Evolutionary conservation across 2,797 vertebrate genomes (phyloP).

Genomic region (Labeo calbasu): DNA sequence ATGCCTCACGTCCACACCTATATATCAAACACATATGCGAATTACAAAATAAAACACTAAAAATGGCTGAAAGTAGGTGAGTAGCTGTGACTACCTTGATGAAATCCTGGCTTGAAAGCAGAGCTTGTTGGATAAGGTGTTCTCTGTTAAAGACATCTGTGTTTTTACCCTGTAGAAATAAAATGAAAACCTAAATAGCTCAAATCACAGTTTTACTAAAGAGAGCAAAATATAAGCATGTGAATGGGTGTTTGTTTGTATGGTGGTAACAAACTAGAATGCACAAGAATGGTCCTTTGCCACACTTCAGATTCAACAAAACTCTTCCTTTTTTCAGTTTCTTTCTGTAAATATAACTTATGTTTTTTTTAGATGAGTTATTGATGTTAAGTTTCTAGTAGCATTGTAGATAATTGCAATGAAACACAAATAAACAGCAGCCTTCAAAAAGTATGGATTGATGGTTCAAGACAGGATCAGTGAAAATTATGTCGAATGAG

Average conservation of each 20-base stretch:
- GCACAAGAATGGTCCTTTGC: background rate
- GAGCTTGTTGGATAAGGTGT: constrained; percentile 78
- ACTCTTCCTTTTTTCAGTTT: background rate
- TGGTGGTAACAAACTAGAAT: background rate
- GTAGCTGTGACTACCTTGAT: constrained; percentile 70
- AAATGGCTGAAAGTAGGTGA: background rate
- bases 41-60: background rate
- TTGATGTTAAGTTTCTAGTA: background rate
- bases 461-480: background rate
- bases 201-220: background rate
- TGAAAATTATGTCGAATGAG: background rate
- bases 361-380: background rate
- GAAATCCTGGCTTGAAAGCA: constrained; percentile 80
- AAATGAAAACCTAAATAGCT: background rate
- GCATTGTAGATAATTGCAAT: background rate
- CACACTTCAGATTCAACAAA: background rate
- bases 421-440: background rate
- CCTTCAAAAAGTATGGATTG: background rate
- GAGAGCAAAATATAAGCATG: background rate
- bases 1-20: constrained; percentile 81
- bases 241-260: background rate
- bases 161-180: constrained; percentile 71
- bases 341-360: background rate
- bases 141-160: constrained; percentile 80
- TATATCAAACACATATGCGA: background rate